Base-by-base conservation (phyloP, 2,888 invertebrate genomes). In the Callimorpha dominula region DNA sequence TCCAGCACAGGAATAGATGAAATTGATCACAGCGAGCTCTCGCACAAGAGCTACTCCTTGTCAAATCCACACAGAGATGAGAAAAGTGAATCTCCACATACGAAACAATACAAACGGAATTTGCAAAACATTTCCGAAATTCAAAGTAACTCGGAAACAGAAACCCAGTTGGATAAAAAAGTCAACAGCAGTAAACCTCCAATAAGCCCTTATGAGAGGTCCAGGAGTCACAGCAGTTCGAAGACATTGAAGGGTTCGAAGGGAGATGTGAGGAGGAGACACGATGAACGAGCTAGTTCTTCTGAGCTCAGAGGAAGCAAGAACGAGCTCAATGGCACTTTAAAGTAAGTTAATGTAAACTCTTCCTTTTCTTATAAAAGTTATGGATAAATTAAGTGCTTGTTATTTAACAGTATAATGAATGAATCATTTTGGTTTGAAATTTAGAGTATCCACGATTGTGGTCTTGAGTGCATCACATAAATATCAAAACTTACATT, bases 121-220 rank as follows among this genome's bases (percentile, higher is more conserved):
- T 91, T 96, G 7, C 96, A 96, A 80, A 96, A 96, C 75, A 96
- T 96, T 72, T 96, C 96, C 0, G 96, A 97, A 83, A 93, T 93
- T 17, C 92, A 94, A 67, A 93, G 94, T 78, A 94, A 94, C 78
- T 94, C 95, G 0, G 95, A 95, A 68, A 91, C 88, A 0, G 96
- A 95, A 66, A 94, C 94, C 75, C 91, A 93, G 62, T 84, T 94
- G 71, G 90, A 91, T 70, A 88, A 91, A 76, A 91, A 89, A 65
- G 43, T 85, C 63, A 86, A 85, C 7, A 84, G 88, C 52, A 83
- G 88, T 50, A 96, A 95, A 78, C 94, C 95, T 0, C 96, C 96
- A 0, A 94, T 94, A 77, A 95, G 92, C 79, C 96, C 96, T 0
- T 93, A 95, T 65, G 95, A 95, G 40, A 87, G 92, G 69, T 94